Percentiles rank a stretch among this genome's conserved stretches.
phyloP scores from a whole-genome alignment of 1,140 invertebrate genomes.

The Drosophila subpulchrella region DNA sequence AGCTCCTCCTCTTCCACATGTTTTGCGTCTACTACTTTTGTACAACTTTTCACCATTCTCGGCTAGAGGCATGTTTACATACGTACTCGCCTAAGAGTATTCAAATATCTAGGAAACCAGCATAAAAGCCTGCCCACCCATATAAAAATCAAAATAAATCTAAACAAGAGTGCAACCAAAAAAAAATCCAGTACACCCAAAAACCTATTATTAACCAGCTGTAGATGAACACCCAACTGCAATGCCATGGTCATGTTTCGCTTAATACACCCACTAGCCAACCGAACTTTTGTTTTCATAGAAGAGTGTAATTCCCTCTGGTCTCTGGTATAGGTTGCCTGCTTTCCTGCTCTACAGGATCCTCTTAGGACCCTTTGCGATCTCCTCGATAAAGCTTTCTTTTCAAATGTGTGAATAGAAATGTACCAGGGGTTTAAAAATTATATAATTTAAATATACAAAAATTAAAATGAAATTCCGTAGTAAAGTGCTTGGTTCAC shows the following conservation, averaged over 20 bases:
- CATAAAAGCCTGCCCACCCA: slow-evolving; percentile 44
- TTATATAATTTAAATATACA: too few relatives aligned
- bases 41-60: slow-evolving; percentile 41
- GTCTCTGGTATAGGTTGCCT: background rate
- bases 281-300: slow-evolving; percentile 4
- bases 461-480: too few relatives aligned
- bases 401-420: background rate
- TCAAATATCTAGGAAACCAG: slow-evolving; percentile 57
- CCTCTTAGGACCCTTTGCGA: background rate
- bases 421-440: too few relatives aligned
- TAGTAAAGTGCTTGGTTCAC: too few relatives aligned
- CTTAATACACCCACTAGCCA: slow-evolving; percentile 49
- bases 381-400: background rate
- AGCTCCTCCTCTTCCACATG: slow-evolving; percentile 47
- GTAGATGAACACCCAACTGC: slow-evolving; percentile 54
- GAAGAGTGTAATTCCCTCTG: background rate
- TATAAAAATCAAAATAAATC: slow-evolving; percentile 5
- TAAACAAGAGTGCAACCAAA: slow-evolving; percentile 9
- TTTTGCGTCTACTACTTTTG: slow-evolving; percentile 45
- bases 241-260: slow-evolving; percentile 66
- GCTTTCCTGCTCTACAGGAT: background rate
- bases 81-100: slow-evolving; percentile 69
- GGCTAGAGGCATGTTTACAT: slow-evolving; percentile 76
- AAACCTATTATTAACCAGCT: slow-evolving; percentile 26
- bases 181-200: slow-evolving; percentile 21